Conservation (phyloP, 2,113 vertebrate genomes). For the Gambusia affinis region DNA sequence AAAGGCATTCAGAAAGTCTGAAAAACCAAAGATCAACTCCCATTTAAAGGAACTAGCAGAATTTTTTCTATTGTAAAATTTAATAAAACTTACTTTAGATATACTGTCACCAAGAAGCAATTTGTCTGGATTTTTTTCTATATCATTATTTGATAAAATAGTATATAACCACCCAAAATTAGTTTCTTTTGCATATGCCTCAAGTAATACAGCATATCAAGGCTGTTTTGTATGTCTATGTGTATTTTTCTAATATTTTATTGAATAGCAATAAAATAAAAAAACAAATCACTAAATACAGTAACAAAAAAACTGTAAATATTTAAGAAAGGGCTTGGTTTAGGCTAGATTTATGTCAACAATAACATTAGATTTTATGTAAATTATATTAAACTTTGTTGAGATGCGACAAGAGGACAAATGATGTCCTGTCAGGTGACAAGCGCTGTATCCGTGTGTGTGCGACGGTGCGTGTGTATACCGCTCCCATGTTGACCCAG, state of each 20-base stretch:
- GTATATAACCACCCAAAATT: no score
- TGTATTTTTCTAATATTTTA: no score
- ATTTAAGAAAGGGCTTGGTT: neutral
- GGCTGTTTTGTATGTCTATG: neutral
- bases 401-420: neutral
- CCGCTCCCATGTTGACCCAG: neutral
- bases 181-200: no score
- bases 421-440: neutral
- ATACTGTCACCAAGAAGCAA: no score
- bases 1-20: no score
- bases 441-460: neutral
- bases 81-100: no score
- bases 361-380: neutral
- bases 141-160: neutral
- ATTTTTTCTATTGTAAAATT: no score
- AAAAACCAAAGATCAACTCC: no score
- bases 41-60: neutral
- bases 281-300: neutral
- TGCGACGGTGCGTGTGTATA: neutral
- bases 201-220: no score
- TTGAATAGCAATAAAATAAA: neutral
- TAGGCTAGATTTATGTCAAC: neutral
- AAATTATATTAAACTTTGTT: neutral
- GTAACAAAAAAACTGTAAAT: neutral
- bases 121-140: neutral